These are phyloP conservation scores for Xanthorhoe designata DNA, from an alignment of 2,888 invertebrate genomes.

Conservation along the genomic window DNA sequence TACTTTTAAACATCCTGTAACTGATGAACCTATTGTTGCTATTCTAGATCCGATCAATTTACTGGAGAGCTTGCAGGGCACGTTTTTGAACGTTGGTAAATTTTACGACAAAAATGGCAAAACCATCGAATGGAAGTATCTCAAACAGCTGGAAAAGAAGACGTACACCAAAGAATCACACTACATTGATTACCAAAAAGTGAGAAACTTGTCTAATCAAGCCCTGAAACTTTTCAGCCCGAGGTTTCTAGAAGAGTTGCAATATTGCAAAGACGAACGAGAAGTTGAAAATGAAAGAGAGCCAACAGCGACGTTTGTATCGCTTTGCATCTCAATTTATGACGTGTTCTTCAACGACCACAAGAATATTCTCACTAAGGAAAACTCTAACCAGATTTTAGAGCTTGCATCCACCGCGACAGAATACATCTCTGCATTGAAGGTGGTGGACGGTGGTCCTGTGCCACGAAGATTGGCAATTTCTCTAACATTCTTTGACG, in stretches of 20 bases:
- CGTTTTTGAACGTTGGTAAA: not conserved
- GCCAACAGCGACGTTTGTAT: conserved; percentile 21
- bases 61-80: not conserved
- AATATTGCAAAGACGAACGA: conserved; percentile 16
- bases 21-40: conserved; percentile 9
- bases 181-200: conserved; percentile 15
- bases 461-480: conserved; percentile 3
- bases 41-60: conserved; percentile 9
- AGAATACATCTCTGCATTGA: conserved; percentile 15
- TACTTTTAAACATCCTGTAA: conserved; percentile 24
- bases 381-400: conserved; percentile 20
- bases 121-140: conserved; percentile 14
- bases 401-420: conserved; percentile 11
- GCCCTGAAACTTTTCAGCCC: conserved; percentile 11
- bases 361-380: conserved; percentile 17
- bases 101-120: conserved; percentile 18
- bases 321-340: conserved; percentile 17
- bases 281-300: conserved; percentile 12
- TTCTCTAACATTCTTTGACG: not conserved
- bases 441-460: not conserved
- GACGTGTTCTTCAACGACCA: conserved; percentile 15
- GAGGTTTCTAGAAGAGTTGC: conserved; percentile 7
- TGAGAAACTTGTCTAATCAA: conserved; percentile 9
- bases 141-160: conserved; percentile 13
- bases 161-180: conserved; percentile 2